Evolutionary conservation across 1,140 invertebrate species (phyloP).

Genomic region (Bradysia coprophila): DNA sequence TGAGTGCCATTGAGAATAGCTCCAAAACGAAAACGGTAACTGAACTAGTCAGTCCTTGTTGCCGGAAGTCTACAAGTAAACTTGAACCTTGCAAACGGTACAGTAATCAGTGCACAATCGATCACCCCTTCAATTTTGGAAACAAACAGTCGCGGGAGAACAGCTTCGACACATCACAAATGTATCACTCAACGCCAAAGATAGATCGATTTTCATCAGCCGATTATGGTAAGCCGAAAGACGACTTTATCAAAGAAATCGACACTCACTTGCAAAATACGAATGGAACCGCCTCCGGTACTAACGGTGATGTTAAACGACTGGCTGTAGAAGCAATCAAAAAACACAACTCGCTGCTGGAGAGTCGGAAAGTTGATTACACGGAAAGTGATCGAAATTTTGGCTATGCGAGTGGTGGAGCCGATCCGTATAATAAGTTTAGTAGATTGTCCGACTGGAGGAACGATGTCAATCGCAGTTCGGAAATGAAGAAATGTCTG

Average conservation of each 20-base stretch:
- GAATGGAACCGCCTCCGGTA: neutral
- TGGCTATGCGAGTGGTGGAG: too few relatives aligned
- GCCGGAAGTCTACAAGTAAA: too few relatives aligned
- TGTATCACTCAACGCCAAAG: neutral
- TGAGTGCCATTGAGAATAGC: conserved; percentile 5
- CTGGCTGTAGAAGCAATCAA: neutral
- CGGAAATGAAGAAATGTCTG: too few relatives aligned
- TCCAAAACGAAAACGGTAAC: too few relatives aligned
- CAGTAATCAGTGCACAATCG: too few relatives aligned
- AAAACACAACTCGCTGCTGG: neutral
- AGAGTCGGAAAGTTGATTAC: neutral
- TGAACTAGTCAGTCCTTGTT: too few relatives aligned
- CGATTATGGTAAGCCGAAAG: neutral
- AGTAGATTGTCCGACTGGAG: too few relatives aligned
- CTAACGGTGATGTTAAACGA: neutral
- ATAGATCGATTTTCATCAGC: neutral
- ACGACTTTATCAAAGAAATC: neutral
- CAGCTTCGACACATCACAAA: neutral
- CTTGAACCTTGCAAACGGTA: too few relatives aligned
- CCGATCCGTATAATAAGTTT: too few relatives aligned
- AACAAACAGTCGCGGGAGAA: neutral
- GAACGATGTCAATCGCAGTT: too few relatives aligned
- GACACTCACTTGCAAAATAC: neutral
- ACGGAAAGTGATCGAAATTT: too few relatives aligned
- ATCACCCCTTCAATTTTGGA: neutral